Evolutionary conservation across 2,113 vertebrate species (phyloP), one percentile per base, ranked within the genome.

Genomic region (Callithrix jacchus): DNA sequence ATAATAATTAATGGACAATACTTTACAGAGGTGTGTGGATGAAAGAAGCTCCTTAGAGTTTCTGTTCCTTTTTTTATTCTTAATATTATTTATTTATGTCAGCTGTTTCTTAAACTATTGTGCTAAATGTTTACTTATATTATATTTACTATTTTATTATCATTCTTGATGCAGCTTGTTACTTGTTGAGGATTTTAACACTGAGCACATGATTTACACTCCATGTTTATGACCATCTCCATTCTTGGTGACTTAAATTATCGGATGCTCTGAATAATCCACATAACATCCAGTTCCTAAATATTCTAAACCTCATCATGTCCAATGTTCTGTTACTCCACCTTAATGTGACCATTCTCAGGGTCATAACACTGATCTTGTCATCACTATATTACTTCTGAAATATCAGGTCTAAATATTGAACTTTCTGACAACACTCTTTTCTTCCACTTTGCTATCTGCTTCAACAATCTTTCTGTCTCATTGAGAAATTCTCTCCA

Each of bases 111-210:
- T 42, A 25, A 89, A 68, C 30, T 58, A 52, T 68, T 35, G 52
- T 74, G 5, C 3, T 40, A 64, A 4, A 56, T 85, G 52, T 56
- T 96, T 88, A 11, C 23, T 68, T 80, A 37, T 45, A 66, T 77
- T 80, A 47, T 54, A 66, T 90, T 76, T 40, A n/a, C 6, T 37
- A 13, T 82, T 77, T 45, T 11, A 35, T 23, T 35, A 14, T 27
- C 5, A 0, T 20, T 3, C 8, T 45, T 49, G 2, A 37, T 70
- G 10, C 13, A 40, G 16, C 3, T 40, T 47, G 2, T 23, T 42
- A 61, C 10, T 30, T 66, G 40, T 20, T 95, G 40, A 87, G 52
- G 5, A 94, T 87, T 76, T 54, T n/a, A n/a, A 17, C 58, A 49
- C 18, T 74, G 58, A 12, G 3, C 25, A 54, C 1, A 35, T 54